Conservation (phyloP, 2,113 vertebrate species). For the Agelaius tricolor region DNA sequence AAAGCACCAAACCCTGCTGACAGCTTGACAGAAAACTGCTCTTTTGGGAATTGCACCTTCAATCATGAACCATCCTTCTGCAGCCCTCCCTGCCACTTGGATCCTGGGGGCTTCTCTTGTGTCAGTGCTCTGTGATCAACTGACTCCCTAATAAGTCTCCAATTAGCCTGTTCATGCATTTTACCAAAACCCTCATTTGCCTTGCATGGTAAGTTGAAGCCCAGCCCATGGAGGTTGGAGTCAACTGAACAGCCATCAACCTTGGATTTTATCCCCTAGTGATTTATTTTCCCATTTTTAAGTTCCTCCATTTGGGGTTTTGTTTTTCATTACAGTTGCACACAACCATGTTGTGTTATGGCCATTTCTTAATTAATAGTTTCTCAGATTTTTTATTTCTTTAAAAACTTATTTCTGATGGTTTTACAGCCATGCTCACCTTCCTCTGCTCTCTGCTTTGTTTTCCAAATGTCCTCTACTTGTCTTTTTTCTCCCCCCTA, state of each 20-base stretch:
- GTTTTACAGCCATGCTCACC: background rate
- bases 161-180: background rate
- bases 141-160: background rate
- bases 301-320: background rate
- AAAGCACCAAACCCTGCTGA: background rate
- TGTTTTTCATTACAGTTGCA: background rate
- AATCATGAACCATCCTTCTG: background rate
- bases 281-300: background rate
- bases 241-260: background rate
- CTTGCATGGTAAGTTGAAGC: background rate
- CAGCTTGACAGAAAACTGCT: background rate
- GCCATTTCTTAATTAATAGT: background rate
- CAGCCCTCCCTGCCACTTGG: background rate
- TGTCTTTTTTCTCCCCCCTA: background rate
- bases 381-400: background rate
- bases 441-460: background rate
- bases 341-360: background rate
- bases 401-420: background rate
- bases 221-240: background rate
- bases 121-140: background rate
- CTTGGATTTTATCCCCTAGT: background rate
- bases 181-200: background rate
- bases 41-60: background rate
- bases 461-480: slow-evolving; percentile 26
- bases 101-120: background rate